Conservation (phyloP, 1,140 invertebrate genomes). For the Bicyclus anynana region DNA sequence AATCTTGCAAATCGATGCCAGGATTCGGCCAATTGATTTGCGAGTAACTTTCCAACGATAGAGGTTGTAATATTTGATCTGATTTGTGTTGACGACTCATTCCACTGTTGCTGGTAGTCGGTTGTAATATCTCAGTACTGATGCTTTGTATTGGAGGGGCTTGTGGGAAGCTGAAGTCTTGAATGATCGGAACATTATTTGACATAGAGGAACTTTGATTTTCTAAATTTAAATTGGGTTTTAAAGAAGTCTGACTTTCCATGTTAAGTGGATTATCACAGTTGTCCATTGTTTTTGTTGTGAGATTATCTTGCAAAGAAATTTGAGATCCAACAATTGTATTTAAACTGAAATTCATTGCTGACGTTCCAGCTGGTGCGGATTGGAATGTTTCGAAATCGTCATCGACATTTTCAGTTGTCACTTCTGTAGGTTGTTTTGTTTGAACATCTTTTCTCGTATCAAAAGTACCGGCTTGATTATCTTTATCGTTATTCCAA, state of each 20-base stretch:
- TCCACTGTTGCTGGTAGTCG: constrained; percentile 22
- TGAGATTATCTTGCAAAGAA: constrained; percentile 3
- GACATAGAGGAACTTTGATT: constrained; percentile 5
- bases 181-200: constrained; percentile 1
- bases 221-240: constrained; percentile 12
- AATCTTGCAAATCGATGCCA: constrained; percentile 81
- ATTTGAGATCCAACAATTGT: background rate
- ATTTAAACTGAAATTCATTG: background rate
- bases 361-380: constrained; percentile 29
- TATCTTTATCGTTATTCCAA: constrained; percentile 34
- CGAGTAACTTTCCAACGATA: constrained; percentile 72
- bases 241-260: background rate
- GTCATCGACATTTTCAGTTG: constrained; percentile 44
- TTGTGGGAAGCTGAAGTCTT: constrained; percentile 4
- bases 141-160: background rate
- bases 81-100: constrained; percentile 38
- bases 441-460: constrained; percentile 9
- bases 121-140: constrained; percentile 43
- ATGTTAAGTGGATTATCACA: background rate
- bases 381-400: constrained; percentile 73
- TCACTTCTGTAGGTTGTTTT: constrained; percentile 5
- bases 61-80: constrained; percentile 71
- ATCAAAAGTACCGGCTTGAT: background rate
- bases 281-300: background rate
- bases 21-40: constrained; percentile 82